These are phyloP conservation scores for Puffinus mauretanicus DNA, from an alignment of 2,113 vertebrate genomes.

Conservation along the genomic window DNA sequence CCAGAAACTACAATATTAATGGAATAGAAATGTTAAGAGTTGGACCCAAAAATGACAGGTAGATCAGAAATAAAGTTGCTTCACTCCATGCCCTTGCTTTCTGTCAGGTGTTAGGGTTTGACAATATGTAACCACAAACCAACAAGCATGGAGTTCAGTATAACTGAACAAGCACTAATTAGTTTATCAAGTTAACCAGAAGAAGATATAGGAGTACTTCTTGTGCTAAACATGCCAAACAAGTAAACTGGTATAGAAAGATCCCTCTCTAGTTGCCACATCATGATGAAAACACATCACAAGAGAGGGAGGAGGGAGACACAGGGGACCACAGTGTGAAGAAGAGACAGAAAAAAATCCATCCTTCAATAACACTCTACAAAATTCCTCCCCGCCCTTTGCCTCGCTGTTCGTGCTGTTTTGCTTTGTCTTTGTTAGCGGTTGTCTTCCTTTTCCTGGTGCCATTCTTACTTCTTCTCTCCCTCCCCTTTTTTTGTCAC, in stretches of 20 bases:
- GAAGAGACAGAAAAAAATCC: neutral
- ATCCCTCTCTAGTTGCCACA: neutral
- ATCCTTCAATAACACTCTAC: neutral
- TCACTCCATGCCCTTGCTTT: neutral
- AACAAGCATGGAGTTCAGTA: neutral
- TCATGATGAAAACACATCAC: neutral
- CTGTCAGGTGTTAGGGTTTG: neutral
- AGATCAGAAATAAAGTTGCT: neutral
- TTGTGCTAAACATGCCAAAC: neutral
- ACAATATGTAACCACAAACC: neutral
- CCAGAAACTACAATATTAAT: slow-evolving; percentile 10
- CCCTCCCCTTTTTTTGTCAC: neutral
- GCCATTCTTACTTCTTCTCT: neutral
- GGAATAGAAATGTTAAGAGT: neutral
- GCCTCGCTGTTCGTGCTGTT: neutral
- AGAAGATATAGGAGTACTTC: neutral
- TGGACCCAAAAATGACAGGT: neutral
- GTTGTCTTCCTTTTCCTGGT: neutral
- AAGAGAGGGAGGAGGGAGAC: neutral
- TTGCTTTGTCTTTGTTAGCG: neutral
- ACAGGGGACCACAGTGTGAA: neutral
- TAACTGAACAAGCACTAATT: neutral
- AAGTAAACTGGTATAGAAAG: neutral
- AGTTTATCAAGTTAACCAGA: neutral
- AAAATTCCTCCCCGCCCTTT: neutral